Percentiles rank a stretch among this genome's conserved stretches.
phyloP scores from a whole-genome alignment of 1,140 invertebrate species.

The Nylanderia fulva region DNA sequence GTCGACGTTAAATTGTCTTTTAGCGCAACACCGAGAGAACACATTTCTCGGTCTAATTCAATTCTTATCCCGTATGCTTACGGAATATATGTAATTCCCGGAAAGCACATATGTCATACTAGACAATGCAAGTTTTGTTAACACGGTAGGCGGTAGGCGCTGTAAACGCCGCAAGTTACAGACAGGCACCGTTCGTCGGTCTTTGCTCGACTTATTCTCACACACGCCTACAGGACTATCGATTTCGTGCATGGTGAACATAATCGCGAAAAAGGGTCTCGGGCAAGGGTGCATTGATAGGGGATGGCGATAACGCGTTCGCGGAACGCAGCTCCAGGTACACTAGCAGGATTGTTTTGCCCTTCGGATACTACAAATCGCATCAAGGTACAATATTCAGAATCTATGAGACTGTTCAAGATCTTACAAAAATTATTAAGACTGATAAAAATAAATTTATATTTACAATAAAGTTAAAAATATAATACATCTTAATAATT shows the following conservation, averaged over 20 bases:
- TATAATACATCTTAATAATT: not conserved
- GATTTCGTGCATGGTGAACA: constrained; percentile 60
- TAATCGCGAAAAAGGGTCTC: constrained; percentile 54
- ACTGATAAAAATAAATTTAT: not conserved
- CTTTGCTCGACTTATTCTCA: constrained; percentile 64
- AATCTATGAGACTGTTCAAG: not conserved
- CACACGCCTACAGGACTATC: constrained; percentile 37
- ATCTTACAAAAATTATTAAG: not conserved
- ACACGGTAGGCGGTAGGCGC: not conserved
- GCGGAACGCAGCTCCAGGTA: constrained; percentile 49
- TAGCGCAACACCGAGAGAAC: not conserved
- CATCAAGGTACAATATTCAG: not conserved
- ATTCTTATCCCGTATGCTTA: constrained; percentile 42
- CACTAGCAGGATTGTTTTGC: constrained; percentile 29
- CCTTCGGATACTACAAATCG: constrained; percentile 7
- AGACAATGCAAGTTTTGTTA: constrained; percentile 45
- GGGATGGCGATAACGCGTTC: constrained; percentile 49
- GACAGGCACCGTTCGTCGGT: not conserved
- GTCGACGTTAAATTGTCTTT: constrained; percentile 35
- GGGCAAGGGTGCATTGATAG: constrained; percentile 63
- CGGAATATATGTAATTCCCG: constrained; percentile 20
- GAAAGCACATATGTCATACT: constrained; percentile 1
- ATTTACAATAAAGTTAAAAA: not conserved
- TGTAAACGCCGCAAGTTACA: constrained; percentile 15
- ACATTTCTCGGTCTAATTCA: constrained; percentile 33